Percentiles rank a stretch among this genome's conserved stretches.
Evolutionary conservation across 2,888 invertebrate species (phyloP).

Genomic region (Phrixothrix hirtus): DNA sequence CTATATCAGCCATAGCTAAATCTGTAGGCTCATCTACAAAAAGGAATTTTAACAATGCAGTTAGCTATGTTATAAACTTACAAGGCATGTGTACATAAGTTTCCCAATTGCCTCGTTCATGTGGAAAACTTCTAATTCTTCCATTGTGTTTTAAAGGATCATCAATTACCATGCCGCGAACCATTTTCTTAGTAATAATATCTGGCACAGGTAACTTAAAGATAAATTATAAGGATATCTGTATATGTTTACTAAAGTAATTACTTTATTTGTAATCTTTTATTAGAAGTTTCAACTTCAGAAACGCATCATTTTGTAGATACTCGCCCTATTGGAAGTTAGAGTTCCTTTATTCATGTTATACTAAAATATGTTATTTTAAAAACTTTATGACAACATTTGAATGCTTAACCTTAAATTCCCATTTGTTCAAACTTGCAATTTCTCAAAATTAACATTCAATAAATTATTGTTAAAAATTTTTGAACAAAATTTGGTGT

Average conservation of each 20-base stretch:
- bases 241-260: not conserved
- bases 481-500: too few species aligned
- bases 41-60: not conserved
- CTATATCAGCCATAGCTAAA: slow-evolving; percentile 27
- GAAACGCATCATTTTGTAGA: slow-evolving; percentile 47
- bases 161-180: slow-evolving; percentile 58
- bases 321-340: slow-evolving; percentile 49
- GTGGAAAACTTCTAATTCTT: slow-evolving; percentile 76
- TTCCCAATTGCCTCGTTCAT: slow-evolving; percentile 92
- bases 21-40: slow-evolving; percentile 14
- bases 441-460: too few species aligned
- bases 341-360: too few species aligned
- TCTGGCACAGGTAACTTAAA: slow-evolving; percentile 47
- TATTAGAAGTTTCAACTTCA: slow-evolving; percentile 28
- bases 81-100: slow-evolving; percentile 79
- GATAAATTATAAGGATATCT: too few species aligned
- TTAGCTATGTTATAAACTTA: slow-evolving; percentile 53
- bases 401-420: too few species aligned
- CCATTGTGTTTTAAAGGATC: slow-evolving; percentile 72
- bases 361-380: too few species aligned
- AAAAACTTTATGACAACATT: too few species aligned
- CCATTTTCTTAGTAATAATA: slow-evolving; percentile 8
- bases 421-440: too few species aligned
- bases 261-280: not conserved
- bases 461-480: too few species aligned